Evolutionary conservation across 1,140 invertebrate genomes (phyloP), one percentile per base, ranked within the genome.

Genomic region (Trigoniulus corallinus): DNA sequence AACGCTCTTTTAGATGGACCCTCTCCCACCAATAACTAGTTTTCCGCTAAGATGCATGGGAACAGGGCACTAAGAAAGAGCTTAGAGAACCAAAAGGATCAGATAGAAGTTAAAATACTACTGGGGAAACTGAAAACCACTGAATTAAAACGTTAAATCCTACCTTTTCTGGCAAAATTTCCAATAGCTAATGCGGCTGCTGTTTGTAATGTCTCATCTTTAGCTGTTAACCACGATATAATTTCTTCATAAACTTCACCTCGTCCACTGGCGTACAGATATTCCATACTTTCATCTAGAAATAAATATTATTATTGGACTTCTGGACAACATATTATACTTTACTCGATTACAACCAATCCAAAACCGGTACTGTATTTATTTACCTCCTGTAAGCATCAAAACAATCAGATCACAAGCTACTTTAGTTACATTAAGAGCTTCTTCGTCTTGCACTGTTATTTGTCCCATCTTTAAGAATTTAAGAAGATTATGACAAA

Each of bases 341-440:
- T n/a, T n/a, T n/a, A n/a, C n/a, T n/a, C n/a, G n/a, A n/a, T n/a
- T n/a, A n/a, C n/a, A n/a, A n/a, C n/a, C n/a, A n/a, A n/a, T n/a
- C n/a, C n/a, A n/a, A n/a, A n/a, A n/a, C n/a, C n/a, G n/a, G n/a
- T n/a, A n/a, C n/a, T n/a, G n/a, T n/a, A n/a, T n/a, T n/a, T n/a
- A n/a, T n/a, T n/a, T n/a, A 87, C 84, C 85, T 68, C 84, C 85
- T 50, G 84, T 88, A 23, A 88, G 67, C 40, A 89, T 78, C 26
- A 87, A 71, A 21, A 88, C 78, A 47, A 91, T 77, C 0, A 91
- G 71, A 66, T 89, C 84, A 62, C 84, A 88, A 42, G 85, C 82
- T 59, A 83, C 74, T 66, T 88, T 88, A 61, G 86, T 71, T 1
- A 84, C 67, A 3, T 77, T 75, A 53, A 79, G 72, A 24, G 79